phyloP scores from a whole-genome alignment of 2,113 vertebrate genomes.

The Oreochromis niloticus region DNA sequence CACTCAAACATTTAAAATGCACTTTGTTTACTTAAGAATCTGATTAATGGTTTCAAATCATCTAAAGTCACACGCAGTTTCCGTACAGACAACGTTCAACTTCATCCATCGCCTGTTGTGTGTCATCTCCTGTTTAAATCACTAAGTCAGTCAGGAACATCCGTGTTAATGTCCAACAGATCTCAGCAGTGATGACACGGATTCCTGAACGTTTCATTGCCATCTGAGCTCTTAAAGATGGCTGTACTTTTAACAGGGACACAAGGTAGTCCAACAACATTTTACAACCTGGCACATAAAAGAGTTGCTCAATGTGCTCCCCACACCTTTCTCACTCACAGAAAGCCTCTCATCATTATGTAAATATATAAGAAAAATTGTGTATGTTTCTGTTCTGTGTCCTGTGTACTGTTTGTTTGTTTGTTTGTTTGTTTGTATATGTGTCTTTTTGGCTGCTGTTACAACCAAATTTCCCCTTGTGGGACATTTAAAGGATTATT shows the following conservation, averaged over 20 bases:
- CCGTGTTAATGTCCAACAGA: rapidly evolving
- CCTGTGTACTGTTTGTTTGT: too few species aligned
- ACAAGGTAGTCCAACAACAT: not conserved
- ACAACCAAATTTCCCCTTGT: too few species aligned
- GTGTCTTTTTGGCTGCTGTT: too few species aligned
- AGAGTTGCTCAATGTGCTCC: not conserved
- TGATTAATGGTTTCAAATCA: not conserved
- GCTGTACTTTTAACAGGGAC: not conserved
- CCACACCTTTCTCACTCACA: not conserved
- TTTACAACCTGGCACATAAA: slow-evolving; percentile 10
- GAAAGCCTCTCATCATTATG: not conserved
- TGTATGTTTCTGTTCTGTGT: too few species aligned
- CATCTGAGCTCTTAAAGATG: not conserved
- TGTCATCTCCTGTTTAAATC: not conserved
- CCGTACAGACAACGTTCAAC: not conserved
- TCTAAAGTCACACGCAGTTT: not conserved
- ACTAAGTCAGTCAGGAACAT: not conserved
- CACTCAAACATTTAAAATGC: not conserved
- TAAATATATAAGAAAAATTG: too few species aligned
- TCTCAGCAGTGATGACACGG: not conserved
- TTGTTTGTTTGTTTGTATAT: too few species aligned
- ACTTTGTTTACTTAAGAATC: not conserved
- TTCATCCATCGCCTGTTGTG: not conserved
- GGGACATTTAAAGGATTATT: too few species aligned
- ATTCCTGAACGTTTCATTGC: not conserved